A percentile compares a stretch with the other conserved stretches of the same genome.
Evolutionary conservation across 2,888 invertebrate species (phyloP).

Genomic region (Neoscelio sp.): DNA sequence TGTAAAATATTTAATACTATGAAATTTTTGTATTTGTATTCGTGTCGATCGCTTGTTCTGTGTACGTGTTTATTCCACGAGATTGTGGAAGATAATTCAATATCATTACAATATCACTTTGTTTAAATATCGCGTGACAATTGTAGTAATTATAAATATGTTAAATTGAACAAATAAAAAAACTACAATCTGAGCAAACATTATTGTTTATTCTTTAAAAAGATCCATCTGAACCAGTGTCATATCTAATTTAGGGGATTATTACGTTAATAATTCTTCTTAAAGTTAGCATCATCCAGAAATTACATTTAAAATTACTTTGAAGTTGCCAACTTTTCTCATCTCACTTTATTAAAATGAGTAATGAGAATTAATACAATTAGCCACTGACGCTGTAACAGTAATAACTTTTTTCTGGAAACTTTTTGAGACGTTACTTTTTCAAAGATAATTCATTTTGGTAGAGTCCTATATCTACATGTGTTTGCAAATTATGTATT

Average conservation of each 20-base stretch:
- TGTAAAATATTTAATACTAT: too few species aligned
- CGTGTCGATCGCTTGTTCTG: too few species aligned
- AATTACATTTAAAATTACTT: slow-evolving; percentile 50
- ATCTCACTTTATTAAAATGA: slow-evolving; percentile 45
- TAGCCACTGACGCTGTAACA: slow-evolving; percentile 34
- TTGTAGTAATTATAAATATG: too few species aligned
- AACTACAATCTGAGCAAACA: too few species aligned
- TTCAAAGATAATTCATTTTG: background rate
- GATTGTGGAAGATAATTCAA: too few species aligned
- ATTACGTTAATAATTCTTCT: slow-evolving; percentile 30
- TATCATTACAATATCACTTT: too few species aligned
- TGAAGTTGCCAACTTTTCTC: slow-evolving; percentile 49
- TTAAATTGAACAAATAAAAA: too few species aligned
- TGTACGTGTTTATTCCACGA: too few species aligned
- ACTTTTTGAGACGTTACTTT: slow-evolving; percentile 33
- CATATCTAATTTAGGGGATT: slow-evolving; percentile 18
- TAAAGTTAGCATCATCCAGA: slow-evolving; percentile 28
- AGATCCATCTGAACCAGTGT: background rate
- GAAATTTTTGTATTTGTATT: too few species aligned
- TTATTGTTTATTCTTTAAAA: too few species aligned
- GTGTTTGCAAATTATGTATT: too few species aligned
- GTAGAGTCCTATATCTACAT: slow-evolving; percentile 5
- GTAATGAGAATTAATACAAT: slow-evolving; percentile 56
- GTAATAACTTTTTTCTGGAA: slow-evolving; percentile 38
- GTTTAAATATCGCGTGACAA: too few species aligned